Evolutionary conservation across 30 jellyfish, hydroid and myxozoan species (phyloP).

Genomic region (Nemopilema nomurai): DNA sequence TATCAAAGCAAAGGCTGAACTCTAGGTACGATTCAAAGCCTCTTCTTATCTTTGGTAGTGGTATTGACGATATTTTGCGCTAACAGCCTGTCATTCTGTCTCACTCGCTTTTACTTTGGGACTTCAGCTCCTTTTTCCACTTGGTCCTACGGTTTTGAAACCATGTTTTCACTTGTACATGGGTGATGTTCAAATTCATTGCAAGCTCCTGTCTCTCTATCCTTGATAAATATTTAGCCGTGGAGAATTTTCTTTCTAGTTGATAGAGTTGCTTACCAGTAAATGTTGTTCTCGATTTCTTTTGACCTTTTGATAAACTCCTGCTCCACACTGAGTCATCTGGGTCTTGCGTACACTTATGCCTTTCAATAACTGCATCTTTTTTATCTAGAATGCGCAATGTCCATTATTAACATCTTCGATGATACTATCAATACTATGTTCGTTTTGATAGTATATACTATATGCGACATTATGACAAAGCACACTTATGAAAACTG

Average conservation of each 20-base stretch:
- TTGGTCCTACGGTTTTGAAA: constrained; percentile 79
- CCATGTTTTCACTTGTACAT: constrained; percentile 74
- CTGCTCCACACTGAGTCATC: neutral
- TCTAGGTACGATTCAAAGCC: too few relatives aligned
- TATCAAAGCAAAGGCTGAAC: too few relatives aligned
- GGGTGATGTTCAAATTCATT: constrained; percentile 46
- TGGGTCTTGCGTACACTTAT: neutral
- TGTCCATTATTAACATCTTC: too few relatives aligned
- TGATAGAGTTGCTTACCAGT: constrained; percentile 66
- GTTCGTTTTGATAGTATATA: too few relatives aligned
- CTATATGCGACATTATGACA: too few relatives aligned
- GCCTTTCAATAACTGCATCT: neutral
- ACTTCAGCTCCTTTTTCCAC: constrained; percentile 67
- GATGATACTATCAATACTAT: too few relatives aligned
- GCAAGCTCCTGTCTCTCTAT: constrained; percentile 76
- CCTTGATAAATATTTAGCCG: constrained; percentile 63
- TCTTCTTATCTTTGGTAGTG: too few relatives aligned
- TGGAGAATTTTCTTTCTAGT: constrained; percentile 55
- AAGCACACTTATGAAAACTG: too few relatives aligned
- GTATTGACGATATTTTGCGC: neutral
- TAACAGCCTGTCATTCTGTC: neutral
- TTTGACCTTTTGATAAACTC: neutral
- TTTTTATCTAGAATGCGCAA: neutral
- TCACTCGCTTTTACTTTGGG: neutral
- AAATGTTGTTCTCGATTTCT: constrained; percentile 75